Conservation (phyloP, 2,888 invertebrate genomes). For the Perizoma affinitatum region DNA sequence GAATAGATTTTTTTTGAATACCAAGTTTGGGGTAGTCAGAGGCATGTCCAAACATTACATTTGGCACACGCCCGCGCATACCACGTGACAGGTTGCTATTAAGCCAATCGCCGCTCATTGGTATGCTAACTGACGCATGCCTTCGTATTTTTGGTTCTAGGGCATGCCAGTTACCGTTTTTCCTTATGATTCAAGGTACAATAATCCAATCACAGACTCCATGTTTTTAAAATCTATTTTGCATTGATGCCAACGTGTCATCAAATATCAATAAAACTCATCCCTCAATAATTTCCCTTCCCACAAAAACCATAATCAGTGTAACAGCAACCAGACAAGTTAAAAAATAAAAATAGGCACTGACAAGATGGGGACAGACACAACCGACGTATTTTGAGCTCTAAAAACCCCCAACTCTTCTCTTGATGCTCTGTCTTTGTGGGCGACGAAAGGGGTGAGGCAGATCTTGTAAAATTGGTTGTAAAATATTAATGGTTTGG, state of each 20-base stretch:
- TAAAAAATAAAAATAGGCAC: constrained; percentile 64
- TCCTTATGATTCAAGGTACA: too few relatives aligned
- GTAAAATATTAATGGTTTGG: constrained; percentile 75
- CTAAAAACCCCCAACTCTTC: constrained; percentile 25
- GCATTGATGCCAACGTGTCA: constrained; percentile 42
- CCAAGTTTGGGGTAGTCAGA: too few relatives aligned
- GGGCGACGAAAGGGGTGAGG: constrained; percentile 21
- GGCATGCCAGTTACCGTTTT: too few relatives aligned
- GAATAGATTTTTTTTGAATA: too few relatives aligned
- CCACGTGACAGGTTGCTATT: too few relatives aligned
- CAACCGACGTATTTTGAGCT: constrained; percentile 50
- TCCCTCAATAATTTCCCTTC: constrained; percentile 53
- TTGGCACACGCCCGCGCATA: too few relatives aligned
- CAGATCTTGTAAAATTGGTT: constrained; percentile 57
- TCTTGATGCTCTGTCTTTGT: constrained; percentile 11
- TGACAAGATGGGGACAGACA: constrained; percentile 65
- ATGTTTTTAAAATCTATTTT: constrained; percentile 9
- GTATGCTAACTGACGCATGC: too few relatives aligned
- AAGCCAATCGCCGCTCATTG: too few relatives aligned
- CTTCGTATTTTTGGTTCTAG: too few relatives aligned
- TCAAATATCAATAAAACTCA: constrained; percentile 66
- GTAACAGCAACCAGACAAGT: constrained; percentile 75
- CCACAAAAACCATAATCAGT: constrained; percentile 78
- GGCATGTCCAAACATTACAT: too few relatives aligned
- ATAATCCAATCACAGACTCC: too few relatives aligned